phyloP scores from a whole-genome alignment of 2,797 vertebrate genomes.

The Vireo griseus region DNA sequence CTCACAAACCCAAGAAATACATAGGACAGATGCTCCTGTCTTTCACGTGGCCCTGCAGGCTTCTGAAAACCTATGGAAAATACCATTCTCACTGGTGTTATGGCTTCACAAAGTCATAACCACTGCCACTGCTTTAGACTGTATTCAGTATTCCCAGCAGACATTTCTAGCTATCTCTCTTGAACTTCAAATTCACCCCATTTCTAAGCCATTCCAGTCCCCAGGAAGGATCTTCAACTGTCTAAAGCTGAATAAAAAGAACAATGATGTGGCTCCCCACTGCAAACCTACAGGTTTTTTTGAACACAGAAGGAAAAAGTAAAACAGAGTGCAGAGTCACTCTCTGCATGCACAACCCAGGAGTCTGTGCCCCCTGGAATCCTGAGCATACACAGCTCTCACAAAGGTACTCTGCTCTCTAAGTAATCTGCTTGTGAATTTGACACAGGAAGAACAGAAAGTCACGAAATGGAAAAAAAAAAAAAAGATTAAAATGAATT shows the following conservation, averaged over 20 bases:
- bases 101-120: not conserved
- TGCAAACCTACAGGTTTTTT: not conserved
- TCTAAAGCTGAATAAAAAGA: not conserved
- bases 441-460: not conserved
- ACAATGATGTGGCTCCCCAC: not conserved
- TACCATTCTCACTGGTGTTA: not conserved
- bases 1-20: not conserved
- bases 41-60: not conserved
- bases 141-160: not conserved
- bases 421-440: not conserved
- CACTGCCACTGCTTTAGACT: not conserved
- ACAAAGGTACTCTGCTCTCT: not conserved
- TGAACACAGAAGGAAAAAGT: not conserved
- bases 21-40: not conserved
- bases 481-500: not conserved
- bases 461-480: not conserved
- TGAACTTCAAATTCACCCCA: constrained; percentile 12
- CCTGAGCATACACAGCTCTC: not conserved
- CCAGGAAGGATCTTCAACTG: not conserved
- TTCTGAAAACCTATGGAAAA: constrained; percentile 4
- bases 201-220: not conserved
- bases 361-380: not conserved
- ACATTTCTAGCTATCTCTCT: not conserved
- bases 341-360: not conserved
- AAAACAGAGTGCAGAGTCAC: not conserved